These are phyloP conservation scores for Xestia c-nigrum DNA, from an alignment of 2,888 invertebrate species.

Conservation along the genomic window DNA sequence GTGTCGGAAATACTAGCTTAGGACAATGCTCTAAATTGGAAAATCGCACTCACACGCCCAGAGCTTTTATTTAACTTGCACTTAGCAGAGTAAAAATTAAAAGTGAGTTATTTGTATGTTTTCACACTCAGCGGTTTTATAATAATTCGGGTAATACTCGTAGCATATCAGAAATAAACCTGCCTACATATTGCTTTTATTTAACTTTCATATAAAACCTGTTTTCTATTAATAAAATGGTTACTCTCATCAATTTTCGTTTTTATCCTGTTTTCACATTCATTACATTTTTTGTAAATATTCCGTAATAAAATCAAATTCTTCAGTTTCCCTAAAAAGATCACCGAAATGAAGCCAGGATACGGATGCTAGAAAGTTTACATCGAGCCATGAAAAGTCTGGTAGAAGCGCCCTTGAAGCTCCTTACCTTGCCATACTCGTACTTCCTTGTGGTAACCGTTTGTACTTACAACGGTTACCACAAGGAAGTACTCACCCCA, in stretches of 20 bases:
- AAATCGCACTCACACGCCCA: constrained; percentile 56
- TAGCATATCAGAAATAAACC: neutral
- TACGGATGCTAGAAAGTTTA: too few relatives aligned
- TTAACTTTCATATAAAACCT: neutral
- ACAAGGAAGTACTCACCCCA: too few relatives aligned
- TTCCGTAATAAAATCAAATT: too few relatives aligned
- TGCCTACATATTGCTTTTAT: neutral
- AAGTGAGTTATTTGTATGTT: neutral
- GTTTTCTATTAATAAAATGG: neutral
- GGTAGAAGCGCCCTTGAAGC: too few relatives aligned
- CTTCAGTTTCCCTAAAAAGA: too few relatives aligned
- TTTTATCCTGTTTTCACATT: too few relatives aligned
- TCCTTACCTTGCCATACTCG: too few relatives aligned
- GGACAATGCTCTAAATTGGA: constrained; percentile 64
- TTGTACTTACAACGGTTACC: too few relatives aligned
- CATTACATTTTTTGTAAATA: too few relatives aligned
- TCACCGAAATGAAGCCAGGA: too few relatives aligned
- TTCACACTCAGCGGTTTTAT: neutral
- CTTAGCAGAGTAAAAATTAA: constrained; percentile 14
- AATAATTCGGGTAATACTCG: neutral
- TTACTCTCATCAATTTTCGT: too few relatives aligned
- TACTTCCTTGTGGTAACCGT: neutral
- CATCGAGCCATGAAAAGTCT: too few relatives aligned
- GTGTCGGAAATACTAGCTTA: constrained; percentile 73
- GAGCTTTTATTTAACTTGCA: constrained; percentile 44